phyloP scores from a whole-genome alignment of 2,113 vertebrate species.

The Forbesichthys agassizii region DNA sequence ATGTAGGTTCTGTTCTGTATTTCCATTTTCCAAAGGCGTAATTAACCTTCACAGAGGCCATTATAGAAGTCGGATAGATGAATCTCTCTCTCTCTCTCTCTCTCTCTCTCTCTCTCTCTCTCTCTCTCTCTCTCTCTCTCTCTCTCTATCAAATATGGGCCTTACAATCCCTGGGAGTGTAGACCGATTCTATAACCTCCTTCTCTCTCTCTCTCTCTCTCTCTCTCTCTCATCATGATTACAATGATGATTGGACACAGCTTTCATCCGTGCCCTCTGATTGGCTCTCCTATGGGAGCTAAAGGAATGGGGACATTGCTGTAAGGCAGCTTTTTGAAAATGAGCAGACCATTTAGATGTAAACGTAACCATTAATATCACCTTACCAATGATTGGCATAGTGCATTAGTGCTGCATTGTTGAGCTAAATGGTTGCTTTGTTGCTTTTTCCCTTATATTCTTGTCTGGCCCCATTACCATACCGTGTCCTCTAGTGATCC shows the following conservation, averaged over 20 bases:
- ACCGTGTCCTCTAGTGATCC: constrained; percentile 34
- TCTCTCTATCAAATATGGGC: too few species aligned
- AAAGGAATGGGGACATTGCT: constrained; percentile 32
- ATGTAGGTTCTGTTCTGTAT: too few species aligned
- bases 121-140: too few species aligned
- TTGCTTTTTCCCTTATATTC: not conserved
- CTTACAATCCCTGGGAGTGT: too few species aligned
- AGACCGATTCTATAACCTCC: too few species aligned
- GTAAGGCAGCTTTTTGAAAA: constrained; percentile 16
- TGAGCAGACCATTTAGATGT: not conserved
- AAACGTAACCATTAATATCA: too few species aligned
- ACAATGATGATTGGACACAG: constrained; percentile 33
- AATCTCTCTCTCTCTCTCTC: too few species aligned
- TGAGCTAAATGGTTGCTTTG: not conserved
- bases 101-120: too few species aligned
- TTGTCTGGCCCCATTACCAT: constrained; percentile 51
- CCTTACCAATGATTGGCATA: not conserved
- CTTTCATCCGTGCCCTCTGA: constrained; percentile 55
- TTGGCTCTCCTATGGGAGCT: constrained; percentile 43
- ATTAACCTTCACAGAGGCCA: too few species aligned
- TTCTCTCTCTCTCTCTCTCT: not conserved
- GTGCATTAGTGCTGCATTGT: not conserved
- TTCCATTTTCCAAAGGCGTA: too few species aligned
- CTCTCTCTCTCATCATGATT: constrained; percentile 18
- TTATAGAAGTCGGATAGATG: too few species aligned